These are phyloP conservation scores for Synergus itoensis DNA, from an alignment of 2,888 invertebrate species.

Conservation along the genomic window DNA sequence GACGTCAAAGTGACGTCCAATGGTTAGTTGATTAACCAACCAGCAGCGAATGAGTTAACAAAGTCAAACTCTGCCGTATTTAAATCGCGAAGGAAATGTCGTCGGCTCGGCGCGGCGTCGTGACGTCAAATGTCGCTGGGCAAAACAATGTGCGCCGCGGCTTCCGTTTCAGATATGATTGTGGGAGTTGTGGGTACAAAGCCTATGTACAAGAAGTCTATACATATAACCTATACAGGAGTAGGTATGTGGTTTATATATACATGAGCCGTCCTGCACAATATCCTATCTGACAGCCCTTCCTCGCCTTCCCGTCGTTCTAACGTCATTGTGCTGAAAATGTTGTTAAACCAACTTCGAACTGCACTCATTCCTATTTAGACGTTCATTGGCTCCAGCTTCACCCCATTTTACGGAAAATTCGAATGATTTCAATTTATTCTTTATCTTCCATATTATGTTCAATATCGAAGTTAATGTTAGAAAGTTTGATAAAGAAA, in stretches of 20 bases:
- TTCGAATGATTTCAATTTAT: conserved; percentile 2
- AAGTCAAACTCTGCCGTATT: conserved; percentile 55
- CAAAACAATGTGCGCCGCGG: conserved; percentile 72
- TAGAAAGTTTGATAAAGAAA: too few species aligned
- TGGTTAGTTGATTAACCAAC: conserved; percentile 25
- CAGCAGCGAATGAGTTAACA: conserved; percentile 50
- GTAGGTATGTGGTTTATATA: conserved; percentile 39
- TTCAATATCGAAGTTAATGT: neutral
- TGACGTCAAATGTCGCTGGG: conserved; percentile 71
- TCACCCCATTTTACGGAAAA: neutral
- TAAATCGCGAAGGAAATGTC: conserved; percentile 74
- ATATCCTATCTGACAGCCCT: conserved; percentile 68
- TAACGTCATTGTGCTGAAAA: conserved; percentile 64
- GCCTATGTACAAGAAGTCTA: conserved; percentile 45
- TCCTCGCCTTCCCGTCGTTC: conserved; percentile 61
- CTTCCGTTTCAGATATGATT: conserved; percentile 76
- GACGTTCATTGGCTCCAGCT: conserved; percentile 11
- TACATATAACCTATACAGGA: conserved; percentile 43
- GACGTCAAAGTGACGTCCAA: conserved; percentile 20
- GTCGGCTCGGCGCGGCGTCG: conserved; percentile 65
- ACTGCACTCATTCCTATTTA: conserved; percentile 34
- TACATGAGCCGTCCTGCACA: conserved; percentile 42
- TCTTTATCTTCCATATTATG: neutral
- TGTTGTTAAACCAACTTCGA: conserved; percentile 38
- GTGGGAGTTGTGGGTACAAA: conserved; percentile 57